Percentiles rank a stretch among this genome's conserved stretches.
These are phyloP conservation scores for Characodon lateralis DNA, from an alignment of 2,797 vertebrate species.

Conservation along the genomic window DNA sequence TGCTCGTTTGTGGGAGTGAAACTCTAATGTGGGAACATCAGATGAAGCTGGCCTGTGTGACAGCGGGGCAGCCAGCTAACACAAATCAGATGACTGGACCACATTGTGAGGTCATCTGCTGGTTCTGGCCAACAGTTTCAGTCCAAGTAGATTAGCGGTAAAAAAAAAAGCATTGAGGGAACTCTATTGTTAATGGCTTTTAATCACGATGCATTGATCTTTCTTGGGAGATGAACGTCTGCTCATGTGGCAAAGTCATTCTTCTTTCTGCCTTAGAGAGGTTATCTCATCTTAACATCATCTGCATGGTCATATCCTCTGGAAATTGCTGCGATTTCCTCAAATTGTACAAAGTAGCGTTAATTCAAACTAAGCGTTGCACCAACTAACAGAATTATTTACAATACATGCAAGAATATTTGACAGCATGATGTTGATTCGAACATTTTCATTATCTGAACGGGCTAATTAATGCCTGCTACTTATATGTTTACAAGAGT, in stretches of 20 bases:
- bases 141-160: slow-evolving; percentile 38
- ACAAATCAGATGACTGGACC: slow-evolving; percentile 72
- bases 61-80: slow-evolving; percentile 69
- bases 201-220: neutral
- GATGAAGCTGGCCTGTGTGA: slow-evolving; percentile 66
- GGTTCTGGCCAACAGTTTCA: slow-evolving; percentile 40
- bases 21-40: slow-evolving; percentile 40
- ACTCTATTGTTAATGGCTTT: neutral
- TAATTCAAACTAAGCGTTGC: neutral
- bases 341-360: neutral
- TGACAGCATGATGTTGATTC: neutral
- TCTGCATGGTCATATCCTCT: neutral
- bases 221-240: neutral
- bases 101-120: slow-evolving; percentile 64
- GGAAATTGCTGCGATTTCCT: neutral
- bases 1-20: slow-evolving; percentile 12
- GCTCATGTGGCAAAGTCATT: neutral
- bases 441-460: neutral
- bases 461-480: slow-evolving; percentile 8
- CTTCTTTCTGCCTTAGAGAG: too few species aligned
- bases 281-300: neutral
- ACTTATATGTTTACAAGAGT: neutral
- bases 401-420: neutral
- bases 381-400: neutral
- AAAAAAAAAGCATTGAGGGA: slow-evolving; percentile 3